Base-by-base conservation (phyloP, 2,113 vertebrate genomes). In the Paratilapia polleni region DNA sequence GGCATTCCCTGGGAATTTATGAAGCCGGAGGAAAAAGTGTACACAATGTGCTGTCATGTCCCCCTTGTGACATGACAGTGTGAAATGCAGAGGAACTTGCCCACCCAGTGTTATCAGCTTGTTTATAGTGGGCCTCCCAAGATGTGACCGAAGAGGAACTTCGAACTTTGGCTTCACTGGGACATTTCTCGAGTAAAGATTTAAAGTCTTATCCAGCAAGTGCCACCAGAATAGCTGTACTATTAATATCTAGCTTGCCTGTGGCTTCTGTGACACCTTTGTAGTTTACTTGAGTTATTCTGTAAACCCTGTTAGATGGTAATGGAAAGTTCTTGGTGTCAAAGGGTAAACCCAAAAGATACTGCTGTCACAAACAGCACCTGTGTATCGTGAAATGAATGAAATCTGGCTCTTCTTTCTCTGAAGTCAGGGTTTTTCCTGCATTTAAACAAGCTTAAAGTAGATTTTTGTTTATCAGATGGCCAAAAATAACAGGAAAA, bases 71-170 rank as follows among this genome's bases (percentile, higher is more conserved):
- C 59, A 59, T 66, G 84, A 81, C 43, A 20, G 73, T 89, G 82
- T 86, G 78, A 88, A 70, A 85, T 73, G 62, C 43, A 80, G 84
- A 90, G 86, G 85, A 89, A 89, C 87, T 86, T 80, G 79, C 82
- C 91, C 88, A 87, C 92, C 87, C 89, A 85, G 80, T 66, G 77
- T 89, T 92, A 92, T 91, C 89, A 81, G 85, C 43, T 85, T 80
- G 84, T 91, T 88, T 91, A 82, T 80, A 77, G 64, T 77, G 20
- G 76, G 31, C 85, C 89, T 90, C 87, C 83, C 77, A 90, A 89
- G 87, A 89, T 57, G 74, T 78, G 61, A 88, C 87, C 88, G 20
- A 15, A 82, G 34, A 76, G 47, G 85, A 91, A 90, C 91, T 91
- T 93, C 90, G 80, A 90, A 83, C 92, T 84, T 74, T 38, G 31